Percentiles rank a stretch among this genome's conserved stretches.
Conservation (phyloP, 2,888 invertebrate genomes). For the Prenolepis imparis region DNA sequence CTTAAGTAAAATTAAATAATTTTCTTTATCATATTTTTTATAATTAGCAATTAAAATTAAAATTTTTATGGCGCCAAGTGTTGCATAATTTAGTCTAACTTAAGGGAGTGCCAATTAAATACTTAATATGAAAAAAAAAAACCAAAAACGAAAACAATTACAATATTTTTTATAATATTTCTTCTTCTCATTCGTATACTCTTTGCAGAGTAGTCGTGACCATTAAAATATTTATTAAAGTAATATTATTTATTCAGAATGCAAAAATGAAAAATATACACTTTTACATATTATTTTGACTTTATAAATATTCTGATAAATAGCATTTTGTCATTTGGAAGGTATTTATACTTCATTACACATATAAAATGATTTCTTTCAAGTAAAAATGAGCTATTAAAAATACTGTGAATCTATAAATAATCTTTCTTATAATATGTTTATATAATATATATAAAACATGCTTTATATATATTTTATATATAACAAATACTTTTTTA, state of each 20-base stretch:
- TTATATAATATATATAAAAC: constrained; percentile 3
- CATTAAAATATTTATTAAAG: not conserved
- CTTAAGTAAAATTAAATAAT: not conserved
- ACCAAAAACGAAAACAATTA: not conserved
- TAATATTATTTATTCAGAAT: not conserved
- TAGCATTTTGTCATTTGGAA: not conserved
- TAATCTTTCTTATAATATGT: not conserved
- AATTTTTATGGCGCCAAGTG: no score
- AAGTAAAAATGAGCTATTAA: not conserved
- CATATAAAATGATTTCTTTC: not conserved
- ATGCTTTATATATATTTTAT: no score
- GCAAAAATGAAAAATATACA: not conserved
- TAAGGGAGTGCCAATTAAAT: not conserved
- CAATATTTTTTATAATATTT: not conserved
- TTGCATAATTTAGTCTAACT: constrained; percentile 2
- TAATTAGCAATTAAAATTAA: constrained; percentile 37
- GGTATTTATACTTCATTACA: not conserved
- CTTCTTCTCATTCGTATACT: no score
- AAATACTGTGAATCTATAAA: not conserved
- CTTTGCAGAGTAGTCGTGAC: no score
- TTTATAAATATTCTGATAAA: not conserved
- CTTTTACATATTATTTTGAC: not conserved
- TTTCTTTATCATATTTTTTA: not conserved
- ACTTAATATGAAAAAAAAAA: not conserved
- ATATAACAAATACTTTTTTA: no score